A percentile compares a stretch with the other conserved stretches of the same genome.
Evolutionary conservation across 2,113 vertebrate species (phyloP).

Genomic region (Jaculus jaculus): DNA sequence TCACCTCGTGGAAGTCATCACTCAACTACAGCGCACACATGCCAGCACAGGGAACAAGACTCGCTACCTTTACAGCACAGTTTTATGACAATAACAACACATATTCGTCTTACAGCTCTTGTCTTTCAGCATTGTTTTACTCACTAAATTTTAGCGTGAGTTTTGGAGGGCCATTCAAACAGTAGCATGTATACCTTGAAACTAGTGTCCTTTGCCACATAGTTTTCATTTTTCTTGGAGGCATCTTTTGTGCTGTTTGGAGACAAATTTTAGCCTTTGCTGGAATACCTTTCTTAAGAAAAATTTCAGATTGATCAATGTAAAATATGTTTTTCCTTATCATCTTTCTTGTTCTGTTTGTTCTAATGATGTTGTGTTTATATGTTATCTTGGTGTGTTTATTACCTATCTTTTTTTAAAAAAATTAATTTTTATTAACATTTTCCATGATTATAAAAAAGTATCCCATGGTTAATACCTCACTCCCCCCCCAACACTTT

Average conservation of each 20-base stretch:
- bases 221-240: background rate
- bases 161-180: background rate
- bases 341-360: background rate
- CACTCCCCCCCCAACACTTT: too few relatives aligned
- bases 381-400: background rate
- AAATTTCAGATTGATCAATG: background rate
- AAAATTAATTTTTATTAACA: too few relatives aligned
- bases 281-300: background rate
- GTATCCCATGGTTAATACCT: too few relatives aligned
- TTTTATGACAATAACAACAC: background rate
- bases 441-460: too few relatives aligned
- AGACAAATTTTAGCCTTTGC: background rate
- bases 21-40: background rate
- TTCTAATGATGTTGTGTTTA: background rate
- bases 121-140: background rate
- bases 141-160: background rate
- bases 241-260: background rate
- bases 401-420: background rate
- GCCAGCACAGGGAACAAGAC: too few relatives aligned
- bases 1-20: background rate
- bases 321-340: background rate
- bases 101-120: background rate
- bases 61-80: background rate
- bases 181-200: background rate
- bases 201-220: too few relatives aligned